A percentile compares a stretch with the other conserved stretches of the same genome.
These are phyloP conservation scores for Natrix natrix DNA, from an alignment of 2,797 vertebrate species.

Conservation along the genomic window DNA sequence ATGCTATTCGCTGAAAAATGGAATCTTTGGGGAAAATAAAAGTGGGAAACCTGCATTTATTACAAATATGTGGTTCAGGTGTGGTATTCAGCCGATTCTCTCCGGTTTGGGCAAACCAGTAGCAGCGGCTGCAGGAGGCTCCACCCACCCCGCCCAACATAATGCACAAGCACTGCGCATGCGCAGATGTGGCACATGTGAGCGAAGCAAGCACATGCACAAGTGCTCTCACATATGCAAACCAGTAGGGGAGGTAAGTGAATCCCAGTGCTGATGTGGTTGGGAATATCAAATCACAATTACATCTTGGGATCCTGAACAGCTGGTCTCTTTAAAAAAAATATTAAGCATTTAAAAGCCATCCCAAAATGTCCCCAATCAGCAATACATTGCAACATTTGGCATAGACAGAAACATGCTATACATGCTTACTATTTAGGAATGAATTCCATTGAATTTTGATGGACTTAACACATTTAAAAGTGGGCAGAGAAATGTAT, in stretches of 20 bases:
- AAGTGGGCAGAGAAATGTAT: background rate
- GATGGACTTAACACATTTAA: background rate
- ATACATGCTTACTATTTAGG: background rate
- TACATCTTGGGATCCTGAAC: background rate
- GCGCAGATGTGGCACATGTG: too few relatives aligned
- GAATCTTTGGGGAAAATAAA: background rate
- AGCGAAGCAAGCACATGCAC: too few relatives aligned
- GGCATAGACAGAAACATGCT: background rate
- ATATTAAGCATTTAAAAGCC: background rate
- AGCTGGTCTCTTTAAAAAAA: background rate
- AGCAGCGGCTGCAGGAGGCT: too few relatives aligned
- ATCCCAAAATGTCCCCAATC: background rate
- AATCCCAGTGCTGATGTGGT: too few relatives aligned
- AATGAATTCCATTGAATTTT: background rate
- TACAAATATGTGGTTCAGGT: background rate
- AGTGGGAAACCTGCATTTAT: background rate
- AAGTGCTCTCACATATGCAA: too few relatives aligned
- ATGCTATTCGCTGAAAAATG: background rate
- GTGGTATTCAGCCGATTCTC: too few relatives aligned
- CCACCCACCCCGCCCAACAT: too few relatives aligned
- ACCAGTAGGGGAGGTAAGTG: too few relatives aligned
- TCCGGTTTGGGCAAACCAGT: too few relatives aligned
- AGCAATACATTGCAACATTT: background rate
- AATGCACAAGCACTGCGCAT: too few relatives aligned
- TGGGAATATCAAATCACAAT: background rate